Percentiles rank a stretch among this genome's conserved stretches.
Conservation (phyloP, 1,140 invertebrate genomes). For the Calycopis cecrops region DNA sequence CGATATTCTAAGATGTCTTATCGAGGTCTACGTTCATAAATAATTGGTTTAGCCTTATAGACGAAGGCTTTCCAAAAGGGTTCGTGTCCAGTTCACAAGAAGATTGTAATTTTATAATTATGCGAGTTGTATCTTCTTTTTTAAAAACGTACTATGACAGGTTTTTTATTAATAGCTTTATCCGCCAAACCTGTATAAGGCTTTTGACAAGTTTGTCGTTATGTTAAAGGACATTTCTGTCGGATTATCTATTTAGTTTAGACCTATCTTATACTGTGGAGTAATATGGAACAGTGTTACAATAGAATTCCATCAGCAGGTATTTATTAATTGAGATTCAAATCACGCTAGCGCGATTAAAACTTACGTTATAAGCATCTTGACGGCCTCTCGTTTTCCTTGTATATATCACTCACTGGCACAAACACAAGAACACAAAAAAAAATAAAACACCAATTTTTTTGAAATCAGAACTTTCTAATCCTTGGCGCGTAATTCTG, state of each 20-base stretch:
- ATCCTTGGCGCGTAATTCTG: constrained; percentile 39
- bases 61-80: no score
- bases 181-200: no score
- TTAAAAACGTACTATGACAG: no score
- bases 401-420: constrained; percentile 30
- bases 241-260: neutral
- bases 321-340: constrained; percentile 33
- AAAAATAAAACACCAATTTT: constrained; percentile 33
- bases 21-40: no score
- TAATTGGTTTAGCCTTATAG: no score
- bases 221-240: no score
- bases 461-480: constrained; percentile 37
- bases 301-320: constrained; percentile 7
- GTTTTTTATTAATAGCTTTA: no score
- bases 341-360: constrained; percentile 23
- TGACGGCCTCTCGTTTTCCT: constrained; percentile 24
- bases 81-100: no score
- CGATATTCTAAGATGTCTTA: no score
- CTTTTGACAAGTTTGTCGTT: no score
- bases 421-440: constrained; percentile 46
- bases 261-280: neutral
- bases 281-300: constrained; percentile 16
- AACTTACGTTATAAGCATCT: constrained; percentile 69
- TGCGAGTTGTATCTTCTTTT: no score
- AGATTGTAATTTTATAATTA: no score